These are phyloP conservation scores for Drosophila tanythrix DNA, from an alignment of 2,888 invertebrate species.

Conservation along the genomic window DNA sequence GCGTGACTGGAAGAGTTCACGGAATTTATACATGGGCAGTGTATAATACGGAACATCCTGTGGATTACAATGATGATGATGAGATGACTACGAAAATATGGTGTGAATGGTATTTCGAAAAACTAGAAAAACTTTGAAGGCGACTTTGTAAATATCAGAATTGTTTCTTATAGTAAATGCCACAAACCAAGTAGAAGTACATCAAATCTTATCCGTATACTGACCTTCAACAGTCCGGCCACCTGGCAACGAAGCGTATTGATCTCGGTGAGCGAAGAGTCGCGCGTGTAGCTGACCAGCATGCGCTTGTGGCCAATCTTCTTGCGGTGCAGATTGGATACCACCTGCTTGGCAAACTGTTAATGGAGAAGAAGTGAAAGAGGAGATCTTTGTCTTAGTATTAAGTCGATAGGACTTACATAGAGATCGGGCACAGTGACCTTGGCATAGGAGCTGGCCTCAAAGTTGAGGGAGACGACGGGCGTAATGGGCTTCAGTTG, in stretches of 20 bases:
- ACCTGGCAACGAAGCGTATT: conserved; percentile 89
- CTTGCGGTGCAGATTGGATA: conserved; percentile 91
- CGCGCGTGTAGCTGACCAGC: conserved; percentile 89
- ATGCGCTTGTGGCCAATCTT: conserved; percentile 93
- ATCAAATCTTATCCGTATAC: conserved; percentile 2
- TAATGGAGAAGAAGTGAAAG: not conserved
- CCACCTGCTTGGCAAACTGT: conserved; percentile 88
- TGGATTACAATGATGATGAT: not conserved
- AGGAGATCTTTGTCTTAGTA: not conserved
- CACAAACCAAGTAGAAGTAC: not conserved
- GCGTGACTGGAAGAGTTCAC: conserved; percentile 92
- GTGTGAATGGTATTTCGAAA: not conserved
- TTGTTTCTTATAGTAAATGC: not conserved
- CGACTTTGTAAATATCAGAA: not conserved
- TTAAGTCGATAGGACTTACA: conserved; percentile 62
- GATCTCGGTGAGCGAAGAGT: conserved; percentile 87
- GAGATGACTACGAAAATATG: not conserved
- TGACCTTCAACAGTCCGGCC: conserved; percentile 88
- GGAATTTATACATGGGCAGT: conserved; percentile 92
- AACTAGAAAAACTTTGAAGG: not conserved
- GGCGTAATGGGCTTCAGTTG: conserved; percentile 85
- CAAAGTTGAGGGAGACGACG: conserved; percentile 83
- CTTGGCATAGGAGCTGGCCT: conserved; percentile 84
- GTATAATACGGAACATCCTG: conserved; percentile 91
- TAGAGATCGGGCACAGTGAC: conserved; percentile 85